Base-by-base conservation (phyloP, 2,797 vertebrate species). In the Lophotriccus pileatus region DNA sequence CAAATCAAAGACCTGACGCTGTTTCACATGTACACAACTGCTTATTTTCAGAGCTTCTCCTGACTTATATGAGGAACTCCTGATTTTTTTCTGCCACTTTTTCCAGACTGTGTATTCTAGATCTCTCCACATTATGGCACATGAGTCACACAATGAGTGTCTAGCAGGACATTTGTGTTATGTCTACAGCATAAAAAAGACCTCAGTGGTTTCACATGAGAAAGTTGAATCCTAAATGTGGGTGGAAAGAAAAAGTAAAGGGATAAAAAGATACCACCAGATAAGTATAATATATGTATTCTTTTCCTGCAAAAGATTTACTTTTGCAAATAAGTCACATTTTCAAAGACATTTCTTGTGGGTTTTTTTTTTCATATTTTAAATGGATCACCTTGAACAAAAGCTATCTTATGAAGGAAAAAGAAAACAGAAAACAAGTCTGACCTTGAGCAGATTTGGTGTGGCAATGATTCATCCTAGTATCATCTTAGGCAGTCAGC, bases 401-500 rank as follows among this genome's bases (percentile, higher is more conserved):
- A 80, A 90, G 41, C 66, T 46, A 19, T 63, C 44, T 82, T 76
- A 64, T 23, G 49, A 94, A 93, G 87, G 72, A 82, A 95, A 91
- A 95, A 72, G 47, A 91, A 95, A 94, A 73, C 52, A 93, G 82
- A 89, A 95, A 94, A 91, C 75, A 93, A 84, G 69, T 53, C 67
- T 81, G 85, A 93, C 93, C 74, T 81, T 95, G 94, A 84, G 77
- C 55, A 91, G 92, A 95, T 91, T 93, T 62, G 87, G 34, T 68
- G 69, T 93, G 77, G 67, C 20, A 19, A 79, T 98, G 98, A 98
- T 96, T 98, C 98, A 98, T 64, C 47, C 43, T 74, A 80, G 39
- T 91, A 93, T 97, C 94, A 94, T 97, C 80, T 92, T 74, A 95
- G 91, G 96, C 83, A 96, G 95, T 97, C 95, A 95, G 87, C 77